Percentiles rank a stretch among this genome's conserved stretches.
Conservation (phyloP, 2,888 invertebrate genomes). For the Copidosoma aretas region DNA sequence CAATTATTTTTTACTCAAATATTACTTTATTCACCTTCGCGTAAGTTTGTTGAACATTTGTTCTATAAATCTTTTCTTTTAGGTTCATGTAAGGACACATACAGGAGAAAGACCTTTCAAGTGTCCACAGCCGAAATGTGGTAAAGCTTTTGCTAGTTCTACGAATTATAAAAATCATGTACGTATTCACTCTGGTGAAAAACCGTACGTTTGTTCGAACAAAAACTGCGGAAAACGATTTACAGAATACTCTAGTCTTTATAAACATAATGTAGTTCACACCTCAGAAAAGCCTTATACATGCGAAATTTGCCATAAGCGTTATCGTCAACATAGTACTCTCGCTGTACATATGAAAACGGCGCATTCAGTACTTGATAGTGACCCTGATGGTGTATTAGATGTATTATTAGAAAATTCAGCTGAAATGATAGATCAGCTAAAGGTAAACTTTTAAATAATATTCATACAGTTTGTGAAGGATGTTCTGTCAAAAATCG, state of each 20-base stretch:
- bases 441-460: constrained; percentile 36
- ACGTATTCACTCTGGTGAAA: constrained; percentile 74
- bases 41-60: background rate
- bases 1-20: no score
- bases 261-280: constrained; percentile 71
- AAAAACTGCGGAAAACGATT: constrained; percentile 71
- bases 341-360: constrained; percentile 70
- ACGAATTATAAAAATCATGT: constrained; percentile 75
- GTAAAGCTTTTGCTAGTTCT: constrained; percentile 71
- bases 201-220: constrained; percentile 71
- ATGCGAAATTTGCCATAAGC: constrained; percentile 68
- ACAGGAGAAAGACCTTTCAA: constrained; percentile 73
- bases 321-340: constrained; percentile 69
- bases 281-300: constrained; percentile 68
- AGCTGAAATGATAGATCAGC: constrained; percentile 28
- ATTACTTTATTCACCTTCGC: background rate
- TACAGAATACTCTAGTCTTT: constrained; percentile 74
- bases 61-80: constrained; percentile 14
- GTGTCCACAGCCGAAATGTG: constrained; percentile 68
- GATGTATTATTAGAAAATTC: constrained; percentile 40
- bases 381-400: constrained; percentile 27
- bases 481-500: background rate
- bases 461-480: background rate
- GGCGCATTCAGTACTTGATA: constrained; percentile 62
- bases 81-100: constrained; percentile 71